These are phyloP conservation scores for Priocnemis perturbator DNA, from an alignment of 2,888 invertebrate species.

Conservation along the genomic window DNA sequence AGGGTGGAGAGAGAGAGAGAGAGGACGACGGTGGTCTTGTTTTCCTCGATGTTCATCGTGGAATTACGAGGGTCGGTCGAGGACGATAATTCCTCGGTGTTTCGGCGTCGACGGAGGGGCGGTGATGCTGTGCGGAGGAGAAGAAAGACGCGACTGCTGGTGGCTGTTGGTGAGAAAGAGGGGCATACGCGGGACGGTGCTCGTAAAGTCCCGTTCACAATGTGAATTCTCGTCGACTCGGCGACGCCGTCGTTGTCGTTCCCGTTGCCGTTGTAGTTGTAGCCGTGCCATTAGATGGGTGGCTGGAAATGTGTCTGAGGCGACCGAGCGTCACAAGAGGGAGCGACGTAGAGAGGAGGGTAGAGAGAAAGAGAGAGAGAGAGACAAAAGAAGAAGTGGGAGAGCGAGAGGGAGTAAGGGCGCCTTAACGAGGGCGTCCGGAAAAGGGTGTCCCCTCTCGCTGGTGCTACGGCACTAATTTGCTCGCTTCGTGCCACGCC, in stretches of 20 bases:
- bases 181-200: conserved; percentile 6
- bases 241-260: conserved; percentile 28
- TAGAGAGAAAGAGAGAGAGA: conserved; percentile 30
- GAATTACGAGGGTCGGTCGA: conserved; percentile 55
- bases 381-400: neutral
- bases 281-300: conserved; percentile 11
- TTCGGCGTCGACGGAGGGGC: conserved; percentile 30
- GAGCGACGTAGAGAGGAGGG: conserved; percentile 33
- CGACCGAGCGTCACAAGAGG: conserved; percentile 20
- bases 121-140: neutral
- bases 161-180: neutral
- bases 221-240: conserved; percentile 48
- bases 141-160: neutral
- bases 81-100: conserved; percentile 54
- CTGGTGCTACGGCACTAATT: conserved; percentile 50
- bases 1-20: conserved; percentile 16
- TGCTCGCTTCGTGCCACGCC: conserved; percentile 47
- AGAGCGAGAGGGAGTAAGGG: conserved; percentile 19
- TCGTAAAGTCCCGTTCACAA: conserved; percentile 55
- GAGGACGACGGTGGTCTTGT: conserved; percentile 44
- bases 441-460: conserved; percentile 45
- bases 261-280: conserved; percentile 25
- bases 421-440: conserved; percentile 45
- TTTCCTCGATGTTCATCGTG: conserved; percentile 52
- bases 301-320: conserved; percentile 37